phyloP scores from a whole-genome alignment of 2,888 invertebrate species.

The Steinernema carpocapsae region DNA sequence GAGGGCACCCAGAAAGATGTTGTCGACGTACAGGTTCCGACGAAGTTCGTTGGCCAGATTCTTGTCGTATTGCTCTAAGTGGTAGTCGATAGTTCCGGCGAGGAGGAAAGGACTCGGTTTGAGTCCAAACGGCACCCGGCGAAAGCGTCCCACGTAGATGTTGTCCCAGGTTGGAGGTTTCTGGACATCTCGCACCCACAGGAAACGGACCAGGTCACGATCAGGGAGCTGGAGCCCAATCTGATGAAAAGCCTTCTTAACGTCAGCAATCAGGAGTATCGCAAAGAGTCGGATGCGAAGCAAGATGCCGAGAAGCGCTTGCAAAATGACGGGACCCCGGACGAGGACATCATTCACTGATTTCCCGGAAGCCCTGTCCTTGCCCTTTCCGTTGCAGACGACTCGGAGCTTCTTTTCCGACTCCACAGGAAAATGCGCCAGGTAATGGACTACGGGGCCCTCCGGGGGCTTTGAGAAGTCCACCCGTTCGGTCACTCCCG shows the following conservation, averaged over 20 bases:
- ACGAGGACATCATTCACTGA: constrained; percentile 28
- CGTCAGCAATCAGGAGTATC: not conserved
- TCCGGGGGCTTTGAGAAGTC: not conserved
- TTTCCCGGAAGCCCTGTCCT: not conserved
- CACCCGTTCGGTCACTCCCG: not conserved
- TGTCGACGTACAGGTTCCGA: constrained; percentile 42
- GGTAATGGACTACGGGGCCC: constrained; percentile 1
- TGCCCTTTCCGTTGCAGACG: constrained; percentile 34
- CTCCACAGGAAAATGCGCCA: constrained; percentile 27
- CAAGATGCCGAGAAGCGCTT: not conserved
- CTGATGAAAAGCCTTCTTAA: constrained; percentile 29
- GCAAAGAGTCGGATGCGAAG: not conserved
- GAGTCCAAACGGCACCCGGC: constrained; percentile 1
- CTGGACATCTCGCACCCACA: not conserved
- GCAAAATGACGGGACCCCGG: constrained; percentile 12
- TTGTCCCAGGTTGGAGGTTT: not conserved
- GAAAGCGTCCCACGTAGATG: not conserved
- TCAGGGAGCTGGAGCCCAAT: not conserved
- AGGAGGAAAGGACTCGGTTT: constrained; percentile 18
- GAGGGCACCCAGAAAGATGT: constrained; percentile 17
- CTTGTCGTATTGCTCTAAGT: not conserved
- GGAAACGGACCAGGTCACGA: constrained; percentile 3
- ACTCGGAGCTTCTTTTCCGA: constrained; percentile 13
- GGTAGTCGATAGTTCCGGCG: not conserved
- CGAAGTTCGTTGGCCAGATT: constrained; percentile 28